Evolutionary conservation across 1,140 invertebrate genomes (phyloP).

Genomic region (Aethina tumida): DNA sequence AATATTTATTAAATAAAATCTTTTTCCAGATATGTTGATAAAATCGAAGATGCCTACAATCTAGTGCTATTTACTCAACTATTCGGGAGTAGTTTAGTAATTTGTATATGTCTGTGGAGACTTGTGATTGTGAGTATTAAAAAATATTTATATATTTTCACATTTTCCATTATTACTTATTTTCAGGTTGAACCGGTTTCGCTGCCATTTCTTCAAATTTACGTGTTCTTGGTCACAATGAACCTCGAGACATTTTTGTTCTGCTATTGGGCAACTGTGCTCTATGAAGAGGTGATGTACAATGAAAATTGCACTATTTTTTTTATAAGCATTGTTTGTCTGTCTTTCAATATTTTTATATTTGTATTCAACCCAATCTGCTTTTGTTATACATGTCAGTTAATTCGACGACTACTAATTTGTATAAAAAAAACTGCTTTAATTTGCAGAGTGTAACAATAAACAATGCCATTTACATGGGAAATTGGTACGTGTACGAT

Average conservation of each 20-base stretch:
- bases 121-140: neutral
- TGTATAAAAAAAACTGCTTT: constrained; percentile 3
- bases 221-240: constrained; percentile 3
- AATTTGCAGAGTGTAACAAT: constrained; percentile 13
- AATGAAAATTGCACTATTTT: neutral
- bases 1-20: too few relatives aligned
- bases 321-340: too few relatives aligned
- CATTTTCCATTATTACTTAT: neutral
- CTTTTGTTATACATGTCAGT: too few relatives aligned
- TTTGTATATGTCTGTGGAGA: constrained; percentile 1
- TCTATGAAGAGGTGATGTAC: constrained; percentile 10
- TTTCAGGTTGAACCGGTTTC: constrained; percentile 3
- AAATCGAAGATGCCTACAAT: constrained; percentile 27
- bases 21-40: constrained; percentile 19
- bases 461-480: constrained; percentile 11
- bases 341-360: too few relatives aligned
- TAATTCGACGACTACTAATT: too few relatives aligned
- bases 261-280: constrained; percentile 6
- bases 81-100: constrained; percentile 23
- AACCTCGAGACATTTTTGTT: constrained; percentile 8
- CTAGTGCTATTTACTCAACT: constrained; percentile 24
- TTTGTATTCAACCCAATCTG: too few relatives aligned
- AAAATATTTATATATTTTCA: constrained; percentile 2
- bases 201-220: constrained; percentile 4
- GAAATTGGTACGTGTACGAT: constrained; percentile 13